A percentile compares a stretch with the other conserved stretches of the same genome.
phyloP scores from a whole-genome alignment of 1,140 invertebrate species.

The Orius laevigatus region DNA sequence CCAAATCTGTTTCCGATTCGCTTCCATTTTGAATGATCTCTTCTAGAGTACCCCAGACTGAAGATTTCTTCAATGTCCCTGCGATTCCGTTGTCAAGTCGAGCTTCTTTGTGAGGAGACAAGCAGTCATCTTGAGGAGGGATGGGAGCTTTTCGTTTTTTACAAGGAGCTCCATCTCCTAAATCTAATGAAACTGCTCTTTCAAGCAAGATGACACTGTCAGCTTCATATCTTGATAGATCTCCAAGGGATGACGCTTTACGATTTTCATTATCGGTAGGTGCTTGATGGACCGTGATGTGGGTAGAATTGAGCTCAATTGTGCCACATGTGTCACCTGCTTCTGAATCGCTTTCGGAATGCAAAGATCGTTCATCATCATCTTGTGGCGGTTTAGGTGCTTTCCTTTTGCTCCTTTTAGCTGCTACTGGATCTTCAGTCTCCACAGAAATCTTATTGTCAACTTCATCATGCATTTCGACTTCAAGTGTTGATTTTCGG shows the following conservation, averaged over 20 bases:
- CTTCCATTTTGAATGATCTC: slow-evolving; percentile 41
- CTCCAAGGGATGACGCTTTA: slow-evolving; percentile 63
- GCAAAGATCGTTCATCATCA: too few relatives aligned
- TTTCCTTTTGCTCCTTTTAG: slow-evolving; percentile 51
- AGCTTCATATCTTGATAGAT: slow-evolving; percentile 53
- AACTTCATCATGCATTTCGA: slow-evolving; percentile 14
- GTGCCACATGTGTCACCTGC: slow-evolving; percentile 26
- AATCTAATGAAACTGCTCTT: slow-evolving; percentile 63
- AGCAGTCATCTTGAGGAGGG: slow-evolving; percentile 26
- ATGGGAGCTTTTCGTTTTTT: slow-evolving; percentile 48
- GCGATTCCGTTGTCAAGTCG: slow-evolving; percentile 31
- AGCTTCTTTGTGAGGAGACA: slow-evolving; percentile 35
- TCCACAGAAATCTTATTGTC: slow-evolving; percentile 12
- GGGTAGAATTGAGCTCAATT: slow-evolving; percentile 52
- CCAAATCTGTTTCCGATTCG: slow-evolving; percentile 17
- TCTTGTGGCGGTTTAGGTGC: slow-evolving; percentile 44
- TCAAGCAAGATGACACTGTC: slow-evolving; percentile 39
- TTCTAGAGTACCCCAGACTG: slow-evolving; percentile 57
- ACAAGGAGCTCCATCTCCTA: slow-evolving; percentile 43
- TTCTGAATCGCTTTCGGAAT: too few relatives aligned
- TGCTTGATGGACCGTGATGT: slow-evolving; percentile 54
- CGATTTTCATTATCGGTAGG: slow-evolving; percentile 39
- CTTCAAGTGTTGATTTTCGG: slow-evolving; percentile 12
- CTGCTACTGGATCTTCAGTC: slow-evolving; percentile 18
- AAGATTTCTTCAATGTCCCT: slow-evolving; percentile 50